Conservation (phyloP, 2,888 invertebrate genomes). For the Eremobia ochroleuca region DNA sequence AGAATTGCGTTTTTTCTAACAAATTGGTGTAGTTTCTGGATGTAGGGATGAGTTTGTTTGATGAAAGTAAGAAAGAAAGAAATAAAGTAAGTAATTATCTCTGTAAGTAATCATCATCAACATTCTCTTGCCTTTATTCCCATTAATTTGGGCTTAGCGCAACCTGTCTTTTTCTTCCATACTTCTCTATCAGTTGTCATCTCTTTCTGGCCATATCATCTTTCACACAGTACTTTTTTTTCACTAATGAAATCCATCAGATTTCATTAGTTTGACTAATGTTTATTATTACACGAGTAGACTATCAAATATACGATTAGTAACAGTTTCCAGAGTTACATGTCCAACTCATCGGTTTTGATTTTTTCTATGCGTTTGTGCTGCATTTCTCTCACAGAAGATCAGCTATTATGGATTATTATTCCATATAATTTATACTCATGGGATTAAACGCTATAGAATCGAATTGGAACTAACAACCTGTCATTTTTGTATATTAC, state of each 20-base stretch:
- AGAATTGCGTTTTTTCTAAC: constrained; percentile 12
- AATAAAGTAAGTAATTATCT: not conserved
- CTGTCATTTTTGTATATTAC: constrained; percentile 26
- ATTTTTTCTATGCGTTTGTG: not conserved
- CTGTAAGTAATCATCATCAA: not conserved
- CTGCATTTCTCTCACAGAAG: not conserved
- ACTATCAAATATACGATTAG: too few relatives aligned
- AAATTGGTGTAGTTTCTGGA: not conserved
- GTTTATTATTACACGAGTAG: too few relatives aligned
- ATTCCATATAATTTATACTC: not conserved
- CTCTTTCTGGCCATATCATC: not conserved
- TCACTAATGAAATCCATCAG: too few relatives aligned
- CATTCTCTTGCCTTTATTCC: too few relatives aligned
- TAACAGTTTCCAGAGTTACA: too few relatives aligned
- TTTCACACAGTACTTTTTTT: not conserved
- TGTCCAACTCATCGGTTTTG: too few relatives aligned
- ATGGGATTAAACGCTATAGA: constrained; percentile 9
- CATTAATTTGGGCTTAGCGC: too few relatives aligned
- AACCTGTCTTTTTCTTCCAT: not conserved
- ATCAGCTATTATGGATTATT: not conserved
- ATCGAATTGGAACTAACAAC: not conserved
- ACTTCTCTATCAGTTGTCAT: not conserved
- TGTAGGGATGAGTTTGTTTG: too few relatives aligned
- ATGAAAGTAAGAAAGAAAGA: not conserved
- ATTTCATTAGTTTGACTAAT: too few relatives aligned